Evolutionary conservation across 2,113 vertebrate genomes (phyloP).

Genomic region (Ictalurus punctatus): DNA sequence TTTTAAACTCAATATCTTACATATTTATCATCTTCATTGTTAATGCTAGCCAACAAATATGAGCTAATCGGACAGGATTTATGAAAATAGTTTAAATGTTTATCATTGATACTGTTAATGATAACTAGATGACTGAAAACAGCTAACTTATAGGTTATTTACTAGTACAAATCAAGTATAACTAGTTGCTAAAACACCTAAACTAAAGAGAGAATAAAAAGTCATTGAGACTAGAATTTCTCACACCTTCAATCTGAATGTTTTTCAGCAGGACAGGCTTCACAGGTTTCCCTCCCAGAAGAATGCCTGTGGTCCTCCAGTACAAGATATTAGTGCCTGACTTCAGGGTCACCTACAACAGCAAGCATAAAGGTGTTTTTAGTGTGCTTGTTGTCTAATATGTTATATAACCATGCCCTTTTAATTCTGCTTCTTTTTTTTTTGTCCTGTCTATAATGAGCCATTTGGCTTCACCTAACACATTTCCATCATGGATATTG

Average conservation of each 20-base stretch:
- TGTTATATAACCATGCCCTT: neutral
- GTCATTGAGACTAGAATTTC: neutral
- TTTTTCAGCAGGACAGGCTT: constrained; percentile 95
- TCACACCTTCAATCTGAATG: constrained; percentile 90
- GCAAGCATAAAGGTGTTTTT: neutral
- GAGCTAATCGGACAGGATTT: neutral
- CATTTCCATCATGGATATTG: neutral
- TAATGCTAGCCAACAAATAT: too few species aligned
- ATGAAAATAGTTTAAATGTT: neutral
- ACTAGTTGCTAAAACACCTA: neutral
- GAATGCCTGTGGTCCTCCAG: constrained; percentile 94
- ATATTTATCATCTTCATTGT: too few species aligned
- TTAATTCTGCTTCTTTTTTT: neutral
- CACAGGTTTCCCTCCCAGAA: constrained; percentile 85
- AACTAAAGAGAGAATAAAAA: neutral
- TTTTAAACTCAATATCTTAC: too few species aligned
- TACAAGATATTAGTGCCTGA: constrained; percentile 95
- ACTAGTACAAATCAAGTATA: neutral
- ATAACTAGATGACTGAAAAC: neutral
- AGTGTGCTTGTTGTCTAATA: neutral
- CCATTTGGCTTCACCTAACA: neutral
- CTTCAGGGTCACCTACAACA: constrained; percentile 85
- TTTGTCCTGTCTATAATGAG: neutral
- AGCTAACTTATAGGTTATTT: neutral
- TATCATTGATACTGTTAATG: neutral